phyloP scores from a whole-genome alignment of 2,888 invertebrate species.

The Callinectes sapidus region DNA sequence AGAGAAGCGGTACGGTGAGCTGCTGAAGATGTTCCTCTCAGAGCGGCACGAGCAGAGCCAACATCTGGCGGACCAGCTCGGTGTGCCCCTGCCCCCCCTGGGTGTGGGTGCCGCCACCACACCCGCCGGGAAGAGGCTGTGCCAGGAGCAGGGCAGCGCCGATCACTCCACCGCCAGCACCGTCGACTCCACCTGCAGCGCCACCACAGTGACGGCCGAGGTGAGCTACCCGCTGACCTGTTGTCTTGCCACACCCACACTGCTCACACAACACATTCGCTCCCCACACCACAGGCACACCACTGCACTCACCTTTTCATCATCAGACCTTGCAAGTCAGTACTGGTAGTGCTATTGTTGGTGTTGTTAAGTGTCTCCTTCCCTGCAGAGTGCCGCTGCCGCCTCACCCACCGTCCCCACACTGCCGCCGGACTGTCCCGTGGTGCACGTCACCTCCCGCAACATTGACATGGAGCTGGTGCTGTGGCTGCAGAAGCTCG shows the following conservation, averaged over 20 bases:
- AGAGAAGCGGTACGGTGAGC: slow-evolving; percentile 66
- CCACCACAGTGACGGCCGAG: slow-evolving; percentile 57
- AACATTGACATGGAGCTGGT: slow-evolving; percentile 70
- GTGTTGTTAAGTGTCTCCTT: background rate
- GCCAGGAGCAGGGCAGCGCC: background rate
- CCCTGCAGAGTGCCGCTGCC: slow-evolving; percentile 45
- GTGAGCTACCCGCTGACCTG: background rate
- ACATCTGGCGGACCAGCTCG: slow-evolving; percentile 58
- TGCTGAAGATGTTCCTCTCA: slow-evolving; percentile 61
- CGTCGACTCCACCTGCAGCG: slow-evolving; percentile 54
- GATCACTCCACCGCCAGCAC: slow-evolving; percentile 46
- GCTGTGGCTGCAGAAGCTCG: slow-evolving; percentile 57
- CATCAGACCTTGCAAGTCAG: background rate
- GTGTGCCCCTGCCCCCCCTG: background rate
- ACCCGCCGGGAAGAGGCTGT: slow-evolving; percentile 7
- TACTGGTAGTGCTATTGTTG: background rate
- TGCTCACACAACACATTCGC: background rate
- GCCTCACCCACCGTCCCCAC: slow-evolving; percentile 28
- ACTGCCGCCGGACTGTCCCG: slow-evolving; percentile 45
- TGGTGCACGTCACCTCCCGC: slow-evolving; percentile 63
- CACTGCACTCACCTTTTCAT: background rate
- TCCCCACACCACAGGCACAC: background rate
- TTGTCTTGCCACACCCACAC: background rate
- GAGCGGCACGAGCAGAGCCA: slow-evolving; percentile 62
- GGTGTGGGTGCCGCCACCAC: background rate